A percentile compares a stretch with the other conserved stretches of the same genome.
These are phyloP conservation scores for Epirrhoe alternata DNA, from an alignment of 2,888 invertebrate species.

Conservation along the genomic window DNA sequence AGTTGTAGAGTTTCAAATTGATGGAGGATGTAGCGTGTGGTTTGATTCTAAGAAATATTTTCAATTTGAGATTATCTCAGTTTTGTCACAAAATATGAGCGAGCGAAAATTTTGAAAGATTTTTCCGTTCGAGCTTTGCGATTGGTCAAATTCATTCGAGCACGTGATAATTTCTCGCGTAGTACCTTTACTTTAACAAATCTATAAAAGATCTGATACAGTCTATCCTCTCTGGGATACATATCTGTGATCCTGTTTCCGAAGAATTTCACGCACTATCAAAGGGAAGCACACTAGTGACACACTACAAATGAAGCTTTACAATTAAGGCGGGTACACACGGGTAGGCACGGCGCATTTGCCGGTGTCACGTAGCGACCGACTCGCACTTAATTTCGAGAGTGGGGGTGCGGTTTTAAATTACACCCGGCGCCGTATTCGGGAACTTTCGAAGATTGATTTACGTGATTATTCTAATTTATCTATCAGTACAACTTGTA, in stretches of 20 bases:
- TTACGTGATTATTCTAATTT: conserved; percentile 33
- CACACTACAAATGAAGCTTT: conserved; percentile 74
- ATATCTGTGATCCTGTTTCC: neutral
- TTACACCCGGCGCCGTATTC: conserved; percentile 66
- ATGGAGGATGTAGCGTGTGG: neutral
- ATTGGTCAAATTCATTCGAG: too few relatives aligned
- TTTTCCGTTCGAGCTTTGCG: too few relatives aligned
- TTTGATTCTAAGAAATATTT: conserved; percentile 5
- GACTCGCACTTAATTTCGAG: conserved; percentile 81
- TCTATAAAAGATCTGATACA: too few relatives aligned
- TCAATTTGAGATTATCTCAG: neutral
- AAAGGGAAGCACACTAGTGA: conserved; percentile 45
- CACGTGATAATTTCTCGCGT: too few relatives aligned
- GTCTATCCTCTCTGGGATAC: too few relatives aligned
- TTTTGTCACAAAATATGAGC: neutral
- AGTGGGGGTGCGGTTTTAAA: conserved; percentile 78
- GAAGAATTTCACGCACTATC: conserved; percentile 31
- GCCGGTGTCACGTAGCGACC: conserved; percentile 80
- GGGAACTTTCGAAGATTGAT: conserved; percentile 39
- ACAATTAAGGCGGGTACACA: conserved; percentile 79
- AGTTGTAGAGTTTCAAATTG: neutral
- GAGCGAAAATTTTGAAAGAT: too few relatives aligned
- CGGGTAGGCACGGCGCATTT: conserved; percentile 76
- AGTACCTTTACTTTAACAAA: too few relatives aligned
- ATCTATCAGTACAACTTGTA: conserved; percentile 21